These are phyloP conservation scores for Romanogobio albipinnatus DNA, from an alignment of 2,113 vertebrate genomes.

Conservation along the genomic window DNA sequence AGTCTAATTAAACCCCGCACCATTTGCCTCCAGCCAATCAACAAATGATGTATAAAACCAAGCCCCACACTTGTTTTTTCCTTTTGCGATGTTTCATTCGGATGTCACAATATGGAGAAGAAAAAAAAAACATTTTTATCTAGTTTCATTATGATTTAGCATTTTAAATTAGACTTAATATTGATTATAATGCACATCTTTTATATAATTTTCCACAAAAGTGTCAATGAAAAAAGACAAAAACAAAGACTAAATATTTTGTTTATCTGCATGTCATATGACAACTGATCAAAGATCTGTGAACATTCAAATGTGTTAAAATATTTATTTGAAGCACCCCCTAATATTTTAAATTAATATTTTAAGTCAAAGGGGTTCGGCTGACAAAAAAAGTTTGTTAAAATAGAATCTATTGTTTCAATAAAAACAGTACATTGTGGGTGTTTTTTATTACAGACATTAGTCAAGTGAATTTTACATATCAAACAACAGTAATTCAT, in stretches of 20 bases:
- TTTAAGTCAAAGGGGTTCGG: neutral
- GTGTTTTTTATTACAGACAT: conserved; percentile 38
- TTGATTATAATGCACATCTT: neutral
- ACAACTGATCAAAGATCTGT: neutral
- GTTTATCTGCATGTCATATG: neutral
- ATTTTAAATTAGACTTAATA: neutral
- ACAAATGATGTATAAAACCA: too few relatives aligned
- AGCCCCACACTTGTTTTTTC: neutral
- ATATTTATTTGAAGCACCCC: neutral
- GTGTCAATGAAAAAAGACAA: neutral
- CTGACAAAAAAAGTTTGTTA: neutral
- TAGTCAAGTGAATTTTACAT: conserved; percentile 8
- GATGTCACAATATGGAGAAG: neutral
- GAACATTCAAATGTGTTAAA: neutral
- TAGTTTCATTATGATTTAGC: neutral
- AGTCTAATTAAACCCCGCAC: neutral
- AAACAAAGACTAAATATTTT: neutral
- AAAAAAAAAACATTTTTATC: neutral
- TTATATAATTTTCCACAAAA: neutral
- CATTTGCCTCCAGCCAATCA: neutral
- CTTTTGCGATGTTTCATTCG: neutral
- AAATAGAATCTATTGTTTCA: neutral
- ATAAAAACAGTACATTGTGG: neutral
- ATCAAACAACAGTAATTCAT: conserved; percentile 20
- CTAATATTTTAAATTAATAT: neutral